Evolutionary conservation across 2,888 invertebrate species (phyloP).

Genomic region (Baronia brevicornis): DNA sequence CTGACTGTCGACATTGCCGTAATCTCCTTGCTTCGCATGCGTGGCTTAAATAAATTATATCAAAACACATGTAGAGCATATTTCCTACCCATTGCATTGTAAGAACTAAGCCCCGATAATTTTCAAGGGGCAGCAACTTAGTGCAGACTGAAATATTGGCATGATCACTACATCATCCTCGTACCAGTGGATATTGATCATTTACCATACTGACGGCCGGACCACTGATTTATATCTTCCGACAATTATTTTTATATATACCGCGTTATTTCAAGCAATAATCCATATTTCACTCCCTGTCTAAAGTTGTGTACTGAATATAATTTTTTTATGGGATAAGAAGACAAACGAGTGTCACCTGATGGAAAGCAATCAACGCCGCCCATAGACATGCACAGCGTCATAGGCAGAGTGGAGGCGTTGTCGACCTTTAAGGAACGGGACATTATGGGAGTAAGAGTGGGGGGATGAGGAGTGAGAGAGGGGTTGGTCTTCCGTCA

Average conservation of each 20-base stretch:
- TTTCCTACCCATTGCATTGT: conserved; percentile 15
- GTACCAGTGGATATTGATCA: conserved; percentile 58
- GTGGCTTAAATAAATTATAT: conserved; percentile 1
- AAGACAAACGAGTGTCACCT: no score
- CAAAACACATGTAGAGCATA: conserved; percentile 32
- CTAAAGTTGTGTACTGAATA: no score
- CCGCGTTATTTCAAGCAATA: conserved; percentile 2
- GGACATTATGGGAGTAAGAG: no score
- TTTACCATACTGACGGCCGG: conserved; percentile 24
- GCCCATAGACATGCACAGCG: no score
- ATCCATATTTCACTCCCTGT: background rate
- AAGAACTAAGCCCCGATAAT: conserved; percentile 52
- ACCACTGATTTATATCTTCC: conserved; percentile 26
- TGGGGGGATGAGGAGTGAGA: no score
- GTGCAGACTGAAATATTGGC: conserved; percentile 59
- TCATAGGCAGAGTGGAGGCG: no score
- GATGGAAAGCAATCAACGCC: no score
- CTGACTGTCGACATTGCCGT: no score
- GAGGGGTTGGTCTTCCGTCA: no score
- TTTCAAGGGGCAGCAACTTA: conserved; percentile 54
- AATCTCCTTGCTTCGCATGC: no score
- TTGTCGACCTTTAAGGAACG: no score
- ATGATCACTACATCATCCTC: conserved; percentile 52
- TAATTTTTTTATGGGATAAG: no score
- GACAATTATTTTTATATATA: conserved; percentile 9